Evolutionary conservation across 1,140 invertebrate species (phyloP).

Genomic region (Mya arenaria): DNA sequence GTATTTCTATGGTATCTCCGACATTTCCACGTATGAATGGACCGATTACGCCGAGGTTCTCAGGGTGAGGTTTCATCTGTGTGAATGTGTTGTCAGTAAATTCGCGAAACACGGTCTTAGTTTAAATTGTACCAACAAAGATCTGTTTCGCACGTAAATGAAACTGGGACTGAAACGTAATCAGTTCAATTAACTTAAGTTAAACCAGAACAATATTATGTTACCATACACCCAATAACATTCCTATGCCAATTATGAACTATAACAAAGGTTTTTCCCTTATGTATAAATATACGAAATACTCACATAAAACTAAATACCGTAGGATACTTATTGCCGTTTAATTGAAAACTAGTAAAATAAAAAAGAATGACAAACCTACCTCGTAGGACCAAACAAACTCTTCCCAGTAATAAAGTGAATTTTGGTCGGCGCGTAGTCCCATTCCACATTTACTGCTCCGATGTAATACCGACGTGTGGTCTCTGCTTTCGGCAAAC

Average conservation of each 20-base stretch:
- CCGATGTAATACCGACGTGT: too few species aligned
- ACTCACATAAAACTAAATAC: too few species aligned
- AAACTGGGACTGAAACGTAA: constrained; percentile 3
- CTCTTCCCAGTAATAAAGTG: too few species aligned
- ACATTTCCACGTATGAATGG: constrained; percentile 70
- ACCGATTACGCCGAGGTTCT: constrained; percentile 67
- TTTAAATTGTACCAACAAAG: constrained; percentile 64
- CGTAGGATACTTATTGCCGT: too few species aligned
- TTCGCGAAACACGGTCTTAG: constrained; percentile 69
- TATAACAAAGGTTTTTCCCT: too few species aligned
- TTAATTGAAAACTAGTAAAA: too few species aligned
- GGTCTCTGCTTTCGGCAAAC: too few species aligned
- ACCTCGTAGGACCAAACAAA: too few species aligned
- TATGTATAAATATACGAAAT: too few species aligned
- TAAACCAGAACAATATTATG: background rate
- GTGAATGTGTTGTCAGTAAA: constrained; percentile 68
- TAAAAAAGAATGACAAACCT: too few species aligned
- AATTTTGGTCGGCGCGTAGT: too few species aligned
- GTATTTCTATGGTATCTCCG: constrained; percentile 61
- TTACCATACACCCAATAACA: background rate
- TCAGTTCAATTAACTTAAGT: background rate
- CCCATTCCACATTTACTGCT: too few species aligned
- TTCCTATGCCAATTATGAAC: background rate
- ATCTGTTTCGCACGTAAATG: constrained; percentile 18
- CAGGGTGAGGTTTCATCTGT: constrained; percentile 46